These are phyloP conservation scores for Galleria mellonella DNA, from an alignment of 1,140 invertebrate genomes.

Conservation along the genomic window DNA sequence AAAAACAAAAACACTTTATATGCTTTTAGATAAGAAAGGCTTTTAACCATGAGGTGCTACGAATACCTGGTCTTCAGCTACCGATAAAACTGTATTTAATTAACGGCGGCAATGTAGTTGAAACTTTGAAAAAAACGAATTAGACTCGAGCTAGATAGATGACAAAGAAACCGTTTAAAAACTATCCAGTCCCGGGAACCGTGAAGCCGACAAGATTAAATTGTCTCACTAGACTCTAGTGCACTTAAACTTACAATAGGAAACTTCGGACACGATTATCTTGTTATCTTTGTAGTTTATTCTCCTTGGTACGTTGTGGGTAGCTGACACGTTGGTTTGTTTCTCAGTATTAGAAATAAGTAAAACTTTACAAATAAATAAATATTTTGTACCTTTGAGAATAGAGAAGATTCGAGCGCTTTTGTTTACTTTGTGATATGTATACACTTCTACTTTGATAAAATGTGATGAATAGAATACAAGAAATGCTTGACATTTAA, in stretches of 20 bases:
- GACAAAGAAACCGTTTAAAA: constrained; percentile 45
- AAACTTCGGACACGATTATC: constrained; percentile 51
- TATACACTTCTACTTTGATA: no score
- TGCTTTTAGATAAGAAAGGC: no score
- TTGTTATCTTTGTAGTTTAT: constrained; percentile 52
- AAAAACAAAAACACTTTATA: no score
- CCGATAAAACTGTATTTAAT: no score
- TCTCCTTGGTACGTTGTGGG: constrained; percentile 21
- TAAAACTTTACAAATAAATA: background rate
- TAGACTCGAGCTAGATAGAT: constrained; percentile 25
- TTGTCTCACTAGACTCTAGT: constrained; percentile 37
- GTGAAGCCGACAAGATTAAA: constrained; percentile 46
- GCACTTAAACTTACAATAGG: constrained; percentile 42
- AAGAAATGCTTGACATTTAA: no score
- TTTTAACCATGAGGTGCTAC: no score
- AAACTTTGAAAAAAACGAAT: constrained; percentile 29
- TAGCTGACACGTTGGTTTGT: constrained; percentile 3
- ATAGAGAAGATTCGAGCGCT: no score
- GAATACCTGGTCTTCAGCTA: no score
- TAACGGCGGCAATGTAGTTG: constrained; percentile 17
- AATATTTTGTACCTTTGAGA: constrained; percentile 3
- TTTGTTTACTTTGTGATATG: no score
- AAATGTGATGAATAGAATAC: no score
- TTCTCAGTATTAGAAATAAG: background rate
- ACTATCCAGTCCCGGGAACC: constrained; percentile 13